Conservation (phyloP, 2,888 invertebrate genomes). For the Xestia rhomboidea region DNA sequence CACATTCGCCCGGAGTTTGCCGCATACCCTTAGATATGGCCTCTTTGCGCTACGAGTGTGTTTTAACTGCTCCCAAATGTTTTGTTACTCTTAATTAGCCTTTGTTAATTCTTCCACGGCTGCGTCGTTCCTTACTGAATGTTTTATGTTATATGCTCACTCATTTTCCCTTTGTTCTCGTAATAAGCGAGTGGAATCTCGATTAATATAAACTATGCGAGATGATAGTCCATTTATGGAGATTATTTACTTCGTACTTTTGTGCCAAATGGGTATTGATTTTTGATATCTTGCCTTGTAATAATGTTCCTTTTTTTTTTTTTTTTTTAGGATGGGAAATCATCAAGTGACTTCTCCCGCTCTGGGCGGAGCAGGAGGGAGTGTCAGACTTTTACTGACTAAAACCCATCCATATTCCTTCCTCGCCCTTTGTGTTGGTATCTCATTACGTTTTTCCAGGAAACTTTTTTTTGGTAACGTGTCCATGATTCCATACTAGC, state of each 20-base stretch:
- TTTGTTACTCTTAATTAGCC: slow-evolving; percentile 62
- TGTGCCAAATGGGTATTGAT: slow-evolving; percentile 42
- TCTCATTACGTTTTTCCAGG: background rate
- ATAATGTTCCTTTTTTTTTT: slow-evolving; percentile 54
- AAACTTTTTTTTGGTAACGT: background rate
- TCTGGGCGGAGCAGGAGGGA: too few relatives aligned
- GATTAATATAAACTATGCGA: slow-evolving; percentile 35
- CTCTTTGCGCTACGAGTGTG: slow-evolving; percentile 57
- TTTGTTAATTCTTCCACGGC: slow-evolving; percentile 39
- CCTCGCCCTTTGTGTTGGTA: too few relatives aligned
- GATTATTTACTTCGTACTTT: slow-evolving; percentile 36
- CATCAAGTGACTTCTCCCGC: too few relatives aligned
- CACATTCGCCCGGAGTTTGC: slow-evolving; percentile 45
- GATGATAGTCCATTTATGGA: slow-evolving; percentile 24
- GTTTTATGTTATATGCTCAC: slow-evolving; percentile 22
- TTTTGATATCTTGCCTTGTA: slow-evolving; percentile 48
- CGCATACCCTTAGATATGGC: slow-evolving; percentile 58
- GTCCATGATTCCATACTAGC: background rate
- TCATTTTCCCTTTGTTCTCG: slow-evolving; percentile 15
- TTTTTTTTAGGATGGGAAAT: too few relatives aligned
- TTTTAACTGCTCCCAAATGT: slow-evolving; percentile 58
- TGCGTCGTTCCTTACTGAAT: slow-evolving; percentile 27
- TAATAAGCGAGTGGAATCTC: slow-evolving; percentile 21
- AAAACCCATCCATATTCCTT: too few relatives aligned
- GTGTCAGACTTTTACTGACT: too few relatives aligned